Evolutionary conservation across 2,113 vertebrate species (phyloP).

Genomic region (Megatriorchis doriae): DNA sequence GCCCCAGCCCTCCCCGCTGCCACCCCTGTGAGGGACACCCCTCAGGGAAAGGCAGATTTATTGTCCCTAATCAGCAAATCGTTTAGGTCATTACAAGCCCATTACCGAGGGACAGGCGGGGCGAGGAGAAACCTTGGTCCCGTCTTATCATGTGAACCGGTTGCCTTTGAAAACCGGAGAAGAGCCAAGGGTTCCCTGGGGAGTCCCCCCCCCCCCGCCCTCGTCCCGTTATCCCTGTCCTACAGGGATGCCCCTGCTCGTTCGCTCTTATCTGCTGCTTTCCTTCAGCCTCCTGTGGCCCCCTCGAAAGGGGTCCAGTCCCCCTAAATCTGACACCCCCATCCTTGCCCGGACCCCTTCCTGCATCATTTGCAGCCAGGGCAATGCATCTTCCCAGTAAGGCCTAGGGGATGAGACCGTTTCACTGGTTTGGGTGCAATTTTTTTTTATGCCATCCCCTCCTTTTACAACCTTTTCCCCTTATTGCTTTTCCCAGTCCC

Average conservation of each 20-base stretch:
- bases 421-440: neutral
- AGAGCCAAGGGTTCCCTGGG: conserved; percentile 22
- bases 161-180: conserved; percentile 62
- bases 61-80: conserved; percentile 89
- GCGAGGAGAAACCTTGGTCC: conserved; percentile 53
- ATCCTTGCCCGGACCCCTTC: neutral
- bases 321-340: neutral
- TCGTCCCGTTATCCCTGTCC: neutral
- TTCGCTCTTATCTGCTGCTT: neutral
- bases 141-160: conserved; percentile 65
- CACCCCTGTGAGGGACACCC: neutral
- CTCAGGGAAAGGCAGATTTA: conserved; percentile 82
- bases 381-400: fast-evolving
- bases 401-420: fast-evolving
- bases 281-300: neutral
- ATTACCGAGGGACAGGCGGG: conserved; percentile 80
- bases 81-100: conserved; percentile 88
- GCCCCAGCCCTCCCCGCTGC: neutral
- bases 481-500: neutral
- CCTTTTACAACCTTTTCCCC: neutral
- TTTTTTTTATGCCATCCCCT: neutral
- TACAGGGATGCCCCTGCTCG: neutral
- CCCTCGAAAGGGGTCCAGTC: neutral
- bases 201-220: conserved; percentile 6
- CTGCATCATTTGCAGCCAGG: neutral